Evolutionary conservation across 2,888 invertebrate genomes (phyloP).

Genomic region (Patella caerulea): DNA sequence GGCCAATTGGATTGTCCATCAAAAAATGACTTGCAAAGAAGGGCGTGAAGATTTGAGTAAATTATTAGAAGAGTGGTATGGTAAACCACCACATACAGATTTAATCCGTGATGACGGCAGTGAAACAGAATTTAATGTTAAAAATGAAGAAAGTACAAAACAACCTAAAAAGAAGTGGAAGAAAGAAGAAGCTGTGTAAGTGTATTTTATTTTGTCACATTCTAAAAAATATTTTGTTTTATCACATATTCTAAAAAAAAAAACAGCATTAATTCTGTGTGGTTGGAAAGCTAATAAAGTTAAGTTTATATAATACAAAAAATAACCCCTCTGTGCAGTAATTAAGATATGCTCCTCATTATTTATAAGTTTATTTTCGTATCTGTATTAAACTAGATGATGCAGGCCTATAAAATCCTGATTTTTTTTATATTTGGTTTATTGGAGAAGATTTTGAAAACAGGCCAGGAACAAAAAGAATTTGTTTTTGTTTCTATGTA

Average conservation of each 20-base stretch:
- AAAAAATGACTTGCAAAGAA: constrained; percentile 44
- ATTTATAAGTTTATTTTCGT: too few species aligned
- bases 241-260: too few species aligned
- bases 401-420: too few species aligned
- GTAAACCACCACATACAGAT: constrained; percentile 59
- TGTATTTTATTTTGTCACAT: neutral
- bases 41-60: constrained; percentile 54
- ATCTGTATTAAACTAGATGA: too few species aligned
- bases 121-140: constrained; percentile 44
- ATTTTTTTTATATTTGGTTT: too few species aligned
- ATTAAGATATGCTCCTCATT: too few species aligned
- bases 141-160: constrained; percentile 38
- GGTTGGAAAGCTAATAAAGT: neutral
- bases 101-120: constrained; percentile 60
- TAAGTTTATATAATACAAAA: too few species aligned
- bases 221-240: constrained; percentile 32
- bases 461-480: too few species aligned
- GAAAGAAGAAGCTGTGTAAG: constrained; percentile 46
- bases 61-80: constrained; percentile 59
- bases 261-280: neutral
- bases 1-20: constrained; percentile 69
- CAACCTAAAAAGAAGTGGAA: constrained; percentile 45
- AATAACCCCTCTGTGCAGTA: too few species aligned
- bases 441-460: too few species aligned
- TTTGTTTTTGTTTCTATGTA: too few species aligned